These are phyloP conservation scores for Mesembrinibis cayennensis DNA, from an alignment of 2,113 vertebrate genomes.

Conservation along the genomic window DNA sequence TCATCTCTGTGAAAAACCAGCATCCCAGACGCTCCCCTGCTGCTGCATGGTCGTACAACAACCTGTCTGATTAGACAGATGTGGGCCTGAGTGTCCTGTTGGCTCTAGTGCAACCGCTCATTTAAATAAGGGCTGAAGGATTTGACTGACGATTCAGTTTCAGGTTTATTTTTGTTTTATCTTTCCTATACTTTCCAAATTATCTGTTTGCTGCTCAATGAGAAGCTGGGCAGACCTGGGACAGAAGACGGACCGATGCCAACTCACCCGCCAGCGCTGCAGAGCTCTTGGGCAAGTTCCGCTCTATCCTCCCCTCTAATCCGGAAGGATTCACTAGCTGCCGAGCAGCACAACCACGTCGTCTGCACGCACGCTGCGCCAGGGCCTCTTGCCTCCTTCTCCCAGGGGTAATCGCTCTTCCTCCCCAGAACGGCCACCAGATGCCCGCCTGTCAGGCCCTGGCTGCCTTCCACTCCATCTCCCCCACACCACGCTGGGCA, in stretches of 20 bases:
- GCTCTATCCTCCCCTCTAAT: not conserved
- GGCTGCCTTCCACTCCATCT: not conserved
- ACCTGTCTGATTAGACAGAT: no score
- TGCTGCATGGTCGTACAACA: not conserved
- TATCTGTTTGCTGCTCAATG: not conserved
- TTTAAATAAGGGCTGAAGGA: not conserved
- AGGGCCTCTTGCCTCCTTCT: not conserved
- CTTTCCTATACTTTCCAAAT: not conserved
- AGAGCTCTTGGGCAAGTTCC: not conserved
- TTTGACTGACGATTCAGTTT: not conserved
- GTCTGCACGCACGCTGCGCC: not conserved
- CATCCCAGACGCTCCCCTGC: not conserved
- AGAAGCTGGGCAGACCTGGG: not conserved
- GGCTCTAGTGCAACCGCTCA: not conserved
- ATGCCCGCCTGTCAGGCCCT: not conserved
- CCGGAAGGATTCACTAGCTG: not conserved
- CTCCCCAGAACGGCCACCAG: not conserved
- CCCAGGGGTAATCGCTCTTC: no score
- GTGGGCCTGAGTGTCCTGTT: fast-evolving
- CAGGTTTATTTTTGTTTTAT: not conserved
- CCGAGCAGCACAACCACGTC: not conserved
- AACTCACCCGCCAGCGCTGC: not conserved
- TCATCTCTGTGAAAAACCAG: not conserved
- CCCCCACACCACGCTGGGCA: not conserved
- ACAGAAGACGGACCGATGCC: not conserved